Conservation (phyloP, 2,113 vertebrate species). For the Aldabrachelys gigantea region DNA sequence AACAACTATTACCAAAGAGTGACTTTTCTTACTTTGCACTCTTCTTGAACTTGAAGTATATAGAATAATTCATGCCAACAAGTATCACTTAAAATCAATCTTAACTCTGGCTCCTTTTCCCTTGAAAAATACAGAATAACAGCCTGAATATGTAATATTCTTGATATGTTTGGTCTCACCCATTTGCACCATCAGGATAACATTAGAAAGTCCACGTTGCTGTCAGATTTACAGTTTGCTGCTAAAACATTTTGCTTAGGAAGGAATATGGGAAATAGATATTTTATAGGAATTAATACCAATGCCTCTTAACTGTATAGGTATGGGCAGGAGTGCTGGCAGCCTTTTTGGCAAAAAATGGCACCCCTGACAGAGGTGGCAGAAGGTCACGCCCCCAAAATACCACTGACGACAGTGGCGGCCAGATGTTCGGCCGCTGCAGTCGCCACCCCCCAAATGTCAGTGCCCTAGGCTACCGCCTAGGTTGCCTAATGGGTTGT, state of each 20-base stretch:
- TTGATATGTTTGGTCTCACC: neutral
- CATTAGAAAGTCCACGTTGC: neutral
- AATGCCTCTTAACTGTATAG: neutral
- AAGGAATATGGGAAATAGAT: neutral
- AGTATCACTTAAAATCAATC: neutral
- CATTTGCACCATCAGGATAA: neutral
- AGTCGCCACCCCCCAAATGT: no score
- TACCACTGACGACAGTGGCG: no score
- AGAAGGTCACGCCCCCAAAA: no score
- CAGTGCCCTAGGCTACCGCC: no score
- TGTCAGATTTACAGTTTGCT: neutral
- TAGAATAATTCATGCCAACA: neutral
- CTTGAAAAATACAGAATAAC: neutral
- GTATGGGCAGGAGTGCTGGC: neutral
- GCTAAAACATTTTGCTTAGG: neutral
- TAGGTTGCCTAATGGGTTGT: no score
- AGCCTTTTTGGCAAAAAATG: no score
- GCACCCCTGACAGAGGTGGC: no score
- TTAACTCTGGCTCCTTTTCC: slow-evolving; percentile 4
- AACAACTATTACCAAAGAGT: neutral
- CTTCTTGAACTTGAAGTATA: neutral
- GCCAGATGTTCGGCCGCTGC: no score
- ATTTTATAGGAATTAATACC: neutral
- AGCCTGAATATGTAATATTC: neutral
- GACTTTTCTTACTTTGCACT: slow-evolving; percentile 3